Evolutionary conservation across 2,797 vertebrate species (phyloP).

Genomic region (Coregonus sp.): DNA sequence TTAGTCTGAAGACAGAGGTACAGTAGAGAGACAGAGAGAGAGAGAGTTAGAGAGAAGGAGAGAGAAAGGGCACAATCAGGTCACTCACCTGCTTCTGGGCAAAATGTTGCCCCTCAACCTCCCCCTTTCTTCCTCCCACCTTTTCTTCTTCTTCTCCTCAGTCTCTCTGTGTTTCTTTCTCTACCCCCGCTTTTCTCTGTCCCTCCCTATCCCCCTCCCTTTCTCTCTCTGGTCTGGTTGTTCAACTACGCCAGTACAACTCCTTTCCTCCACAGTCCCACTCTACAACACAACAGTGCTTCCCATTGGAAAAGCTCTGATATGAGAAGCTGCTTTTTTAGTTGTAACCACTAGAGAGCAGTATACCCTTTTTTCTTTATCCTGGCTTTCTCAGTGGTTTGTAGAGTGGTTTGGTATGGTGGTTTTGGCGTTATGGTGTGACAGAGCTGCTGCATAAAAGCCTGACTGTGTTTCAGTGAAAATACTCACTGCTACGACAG

Average conservation of each 20-base stretch:
- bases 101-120: conserved; percentile 19
- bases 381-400: neutral
- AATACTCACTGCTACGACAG: neutral
- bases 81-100: conserved; percentile 31
- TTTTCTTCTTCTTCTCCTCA: conserved; percentile 1
- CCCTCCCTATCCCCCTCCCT: neutral
- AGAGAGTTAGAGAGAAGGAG: neutral
- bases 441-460: neutral
- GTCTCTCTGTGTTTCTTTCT: neutral
- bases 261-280: neutral
- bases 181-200: neutral
- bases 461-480: neutral
- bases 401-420: neutral
- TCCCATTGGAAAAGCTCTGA: neutral
- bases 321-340: neutral
- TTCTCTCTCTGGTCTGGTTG: neutral
- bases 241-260: neutral
- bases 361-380: neutral
- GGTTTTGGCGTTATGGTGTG: neutral
- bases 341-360: conserved; percentile 1
- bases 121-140: neutral
- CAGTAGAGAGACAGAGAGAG: neutral
- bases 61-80: neutral
- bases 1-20: conserved; percentile 46
- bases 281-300: neutral